A percentile compares a stretch with the other conserved stretches of the same genome.
These are phyloP conservation scores for Conus canariensis DNA, from an alignment of 2,888 invertebrate genomes.

Conservation along the genomic window DNA sequence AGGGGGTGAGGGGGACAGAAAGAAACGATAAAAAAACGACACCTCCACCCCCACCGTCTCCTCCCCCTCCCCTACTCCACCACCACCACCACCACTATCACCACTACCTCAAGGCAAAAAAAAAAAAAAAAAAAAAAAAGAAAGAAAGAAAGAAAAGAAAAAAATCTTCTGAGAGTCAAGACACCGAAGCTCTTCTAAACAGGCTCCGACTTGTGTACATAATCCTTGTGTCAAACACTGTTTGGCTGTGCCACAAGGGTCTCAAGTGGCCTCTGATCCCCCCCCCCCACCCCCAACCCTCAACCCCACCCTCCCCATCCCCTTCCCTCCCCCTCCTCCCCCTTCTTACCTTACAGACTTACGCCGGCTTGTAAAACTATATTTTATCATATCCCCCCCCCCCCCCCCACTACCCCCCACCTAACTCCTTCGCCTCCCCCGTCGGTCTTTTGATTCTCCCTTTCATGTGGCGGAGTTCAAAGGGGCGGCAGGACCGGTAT, in stretches of 20 bases:
- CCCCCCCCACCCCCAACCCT: not conserved
- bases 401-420: not conserved
- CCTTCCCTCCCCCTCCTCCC: not conserved
- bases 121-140: too few relatives aligned
- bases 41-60: too few relatives aligned
- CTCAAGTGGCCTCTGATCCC: not conserved
- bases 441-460: slow-evolving; percentile 47
- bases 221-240: not conserved
- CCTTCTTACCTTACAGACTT: not conserved
- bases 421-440: not conserved
- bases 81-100: too few relatives aligned
- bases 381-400: slow-evolving; percentile 52
- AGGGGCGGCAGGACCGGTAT: slow-evolving; percentile 32
- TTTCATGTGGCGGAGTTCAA: slow-evolving; percentile 44
- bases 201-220: too few relatives aligned
- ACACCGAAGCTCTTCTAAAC: too few relatives aligned
- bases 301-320: not conserved
- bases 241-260: not conserved
- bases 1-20: too few relatives aligned
- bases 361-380: slow-evolving; percentile 53
- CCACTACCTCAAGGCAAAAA: too few relatives aligned
- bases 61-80: too few relatives aligned
- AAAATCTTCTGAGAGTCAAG: too few relatives aligned
- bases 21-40: too few relatives aligned
- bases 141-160: too few relatives aligned